Base-by-base conservation (phyloP, 1,140 invertebrate genomes). In the Drosophila pachea region DNA sequence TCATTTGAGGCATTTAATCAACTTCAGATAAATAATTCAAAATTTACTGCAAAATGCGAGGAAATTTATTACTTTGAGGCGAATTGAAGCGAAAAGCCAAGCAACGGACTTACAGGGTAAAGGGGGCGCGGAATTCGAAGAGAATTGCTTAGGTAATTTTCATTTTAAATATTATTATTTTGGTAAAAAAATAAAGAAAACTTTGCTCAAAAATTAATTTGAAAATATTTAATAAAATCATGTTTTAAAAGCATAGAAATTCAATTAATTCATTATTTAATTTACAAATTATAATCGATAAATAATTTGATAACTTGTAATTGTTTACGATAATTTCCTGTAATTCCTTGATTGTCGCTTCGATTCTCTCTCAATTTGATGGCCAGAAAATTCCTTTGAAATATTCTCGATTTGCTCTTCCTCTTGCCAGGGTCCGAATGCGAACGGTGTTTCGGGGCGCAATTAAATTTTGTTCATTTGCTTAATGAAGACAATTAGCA, bases 1-100 rank as follows among this genome's bases (percentile, higher is more conserved):
- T 79, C 47, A 84, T 84, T 83, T 84, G 38, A 66, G 42, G 48
- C 56, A 73, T 66, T 65, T 70, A 47, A 70, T 66, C 62, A 59
- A 66, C 22, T 22, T 22, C 22, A 22, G 22, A 22, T 22, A 22
- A 22, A 53, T 47, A 14, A 50, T 33, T 54, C 69, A 40, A 49
- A 31, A 45, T 16, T 7, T n/a, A 47, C 16, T 22, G 33, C 32
- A 16, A 16, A 14, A 14, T 16, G 16, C 58, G 56, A 58, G 62
- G 42, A 56, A 73, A 68, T 40, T 52, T 59, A 52, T 29, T 58
- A 50, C 31, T 22, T 53, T 11, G n/a, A 56, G 16, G 2, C 2
- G 2, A 12, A n/a, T 42, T 42, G n/a, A 42, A 22, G 22, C 1
- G 22, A 22, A 22, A 22, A 22, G 22, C 22, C 22, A 22, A 22